Evolutionary conservation across 2,888 invertebrate genomes (phyloP), one percentile per base, ranked within the genome.

Genomic region (Mimas tiliae): DNA sequence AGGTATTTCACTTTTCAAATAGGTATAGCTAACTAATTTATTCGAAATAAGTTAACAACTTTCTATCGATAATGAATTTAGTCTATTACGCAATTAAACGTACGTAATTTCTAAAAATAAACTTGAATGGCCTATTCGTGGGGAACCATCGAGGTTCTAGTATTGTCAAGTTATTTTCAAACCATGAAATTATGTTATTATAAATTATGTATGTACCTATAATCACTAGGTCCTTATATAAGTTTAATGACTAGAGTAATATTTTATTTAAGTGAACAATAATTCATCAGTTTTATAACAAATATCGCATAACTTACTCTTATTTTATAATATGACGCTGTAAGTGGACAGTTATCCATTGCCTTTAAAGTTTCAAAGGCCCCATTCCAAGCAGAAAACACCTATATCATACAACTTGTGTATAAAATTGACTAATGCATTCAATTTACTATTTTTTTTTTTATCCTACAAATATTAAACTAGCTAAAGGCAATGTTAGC

Each of bases 381-480:
- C 76, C 72, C 75, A 68, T 76, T 75, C 74, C 64, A 79, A 79
- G 78, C 79, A 75, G 73, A 69, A 67, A 72, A 74, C 68, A 53
- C 58, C 33, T 69, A 68, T 55, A 27, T 8, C 38, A 47, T 52
- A 42, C 12, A 64, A 68, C 64, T 64, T 65, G 52, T 51, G 55
- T 67, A 63, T 45, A 62, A 42, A 52, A 53, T 53, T 64, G 34
- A 9, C 4, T 65, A 12, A 48, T 33, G 11, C 47, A 65, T 48
- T 16, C 62, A 62, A 16, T 63, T 63, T 64, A 38, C 7, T 47
- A 55, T 47, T 62, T n/a, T n/a, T n/a, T n/a, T n/a, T n/a, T n/a
- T 62, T 67, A 45, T 7, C 65, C 47, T 64, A 69, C 11, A 53
- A 68, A 63, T 34, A 65, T 65, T 42, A 55, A 67, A 70, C 55